Evolutionary conservation across 2,113 vertebrate genomes (phyloP).

Genomic region (Xyliphius kryptos): DNA sequence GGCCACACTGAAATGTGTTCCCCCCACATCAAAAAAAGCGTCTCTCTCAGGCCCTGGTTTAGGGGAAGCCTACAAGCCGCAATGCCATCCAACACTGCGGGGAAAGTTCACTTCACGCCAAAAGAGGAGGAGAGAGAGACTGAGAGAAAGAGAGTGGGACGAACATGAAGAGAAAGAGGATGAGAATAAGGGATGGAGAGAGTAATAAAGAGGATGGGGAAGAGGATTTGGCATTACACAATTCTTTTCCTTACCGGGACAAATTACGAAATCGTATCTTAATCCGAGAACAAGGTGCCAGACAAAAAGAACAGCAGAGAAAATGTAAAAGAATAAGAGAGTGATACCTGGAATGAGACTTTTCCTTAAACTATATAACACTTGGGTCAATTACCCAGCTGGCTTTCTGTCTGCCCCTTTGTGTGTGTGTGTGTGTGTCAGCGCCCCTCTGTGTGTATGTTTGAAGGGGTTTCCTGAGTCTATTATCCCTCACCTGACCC

Average conservation of each 20-base stretch:
- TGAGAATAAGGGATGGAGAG: not conserved
- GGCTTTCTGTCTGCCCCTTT: slow-evolving; percentile 7
- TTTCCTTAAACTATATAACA: slow-evolving; percentile 1
- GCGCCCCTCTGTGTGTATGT: slow-evolving; percentile 11
- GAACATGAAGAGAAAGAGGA: no score
- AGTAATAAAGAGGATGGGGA: slow-evolving; percentile 10
- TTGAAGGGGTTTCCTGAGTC: slow-evolving; percentile 17
- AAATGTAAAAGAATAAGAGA: not conserved
- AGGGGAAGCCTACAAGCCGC: no score
- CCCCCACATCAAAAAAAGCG: no score
- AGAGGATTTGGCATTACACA: not conserved
- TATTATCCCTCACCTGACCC: slow-evolving; percentile 33
- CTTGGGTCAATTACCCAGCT: slow-evolving; percentile 30
- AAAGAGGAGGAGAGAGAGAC: slow-evolving; percentile 11
- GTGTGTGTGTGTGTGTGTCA: slow-evolving; percentile 1
- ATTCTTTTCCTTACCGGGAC: slow-evolving; percentile 8
- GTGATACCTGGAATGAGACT: not conserved
- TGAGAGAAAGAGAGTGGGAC: slow-evolving; percentile 1
- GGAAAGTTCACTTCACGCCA: slow-evolving; percentile 19
- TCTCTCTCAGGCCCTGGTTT: no score
- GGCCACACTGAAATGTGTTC: no score
- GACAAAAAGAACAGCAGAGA: not conserved
- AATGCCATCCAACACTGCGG: slow-evolving; percentile 13
- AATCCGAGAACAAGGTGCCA: not conserved
- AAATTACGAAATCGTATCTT: slow-evolving; percentile 16